Percentiles rank a stretch among this genome's conserved stretches.
phyloP scores from a whole-genome alignment of 1,140 invertebrate genomes.

The Aleiodes sp. region DNA sequence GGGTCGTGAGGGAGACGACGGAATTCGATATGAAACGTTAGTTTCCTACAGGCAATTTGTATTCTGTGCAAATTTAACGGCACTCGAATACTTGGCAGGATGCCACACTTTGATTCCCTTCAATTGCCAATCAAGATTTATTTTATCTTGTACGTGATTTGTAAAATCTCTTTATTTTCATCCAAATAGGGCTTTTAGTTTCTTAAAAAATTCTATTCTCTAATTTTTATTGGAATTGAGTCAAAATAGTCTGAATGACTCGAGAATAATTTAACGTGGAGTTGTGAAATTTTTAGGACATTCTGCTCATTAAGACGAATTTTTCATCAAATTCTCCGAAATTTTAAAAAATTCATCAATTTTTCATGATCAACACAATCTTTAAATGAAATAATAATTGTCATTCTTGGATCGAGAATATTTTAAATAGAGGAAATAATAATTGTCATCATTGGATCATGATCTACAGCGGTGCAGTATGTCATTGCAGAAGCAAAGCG shows the following conservation, averaged over 20 bases:
- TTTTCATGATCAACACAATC: no score
- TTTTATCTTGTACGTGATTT: conserved; percentile 24
- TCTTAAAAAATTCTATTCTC: no score
- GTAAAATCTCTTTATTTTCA: not conserved
- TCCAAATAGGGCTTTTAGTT: conserved; percentile 13
- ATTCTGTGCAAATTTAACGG: conserved; percentile 33
- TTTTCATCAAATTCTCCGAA: no score
- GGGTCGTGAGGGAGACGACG: conserved; percentile 11
- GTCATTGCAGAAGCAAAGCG: conserved; percentile 1
- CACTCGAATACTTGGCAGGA: conserved; percentile 20
- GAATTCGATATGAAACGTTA: conserved; percentile 33
- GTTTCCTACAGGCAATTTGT: conserved; percentile 36
- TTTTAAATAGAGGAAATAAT: no score
- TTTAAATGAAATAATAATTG: no score
- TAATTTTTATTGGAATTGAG: no score
- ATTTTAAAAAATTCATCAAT: no score
- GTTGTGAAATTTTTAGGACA: no score
- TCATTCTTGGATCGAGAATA: no score
- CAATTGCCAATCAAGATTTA: conserved; percentile 25
- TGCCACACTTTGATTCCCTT: conserved; percentile 30
- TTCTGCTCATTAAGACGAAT: no score
- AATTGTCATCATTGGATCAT: not conserved
- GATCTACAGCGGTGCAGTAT: not conserved
- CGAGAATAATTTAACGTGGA: no score
- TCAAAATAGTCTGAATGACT: no score